Conservation (phyloP, 1,140 invertebrate species). For the Chironomus tepperi region DNA sequence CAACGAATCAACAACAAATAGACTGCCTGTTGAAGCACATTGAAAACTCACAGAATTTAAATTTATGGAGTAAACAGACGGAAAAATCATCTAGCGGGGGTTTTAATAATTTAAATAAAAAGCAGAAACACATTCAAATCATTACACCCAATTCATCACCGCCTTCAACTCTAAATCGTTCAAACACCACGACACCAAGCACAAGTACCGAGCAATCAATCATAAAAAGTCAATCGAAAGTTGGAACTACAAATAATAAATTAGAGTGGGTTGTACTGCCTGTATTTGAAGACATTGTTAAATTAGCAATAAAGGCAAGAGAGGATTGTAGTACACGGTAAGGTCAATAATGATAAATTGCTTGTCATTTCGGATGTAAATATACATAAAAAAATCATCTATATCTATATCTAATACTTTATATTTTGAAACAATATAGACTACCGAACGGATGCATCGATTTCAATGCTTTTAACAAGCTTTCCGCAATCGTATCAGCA, state of each 20-base stretch:
- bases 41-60: constrained; percentile 27
- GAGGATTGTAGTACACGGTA: constrained; percentile 38
- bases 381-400: constrained; percentile 22
- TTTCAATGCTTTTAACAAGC: constrained; percentile 38
- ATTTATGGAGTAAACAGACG: constrained; percentile 39
- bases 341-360: constrained; percentile 27
- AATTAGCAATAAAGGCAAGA: constrained; percentile 37
- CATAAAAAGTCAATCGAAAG: constrained; percentile 10
- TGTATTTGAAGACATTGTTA: constrained; percentile 40
- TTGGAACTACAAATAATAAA: constrained; percentile 26
- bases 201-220: neutral
- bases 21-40: constrained; percentile 39
- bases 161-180: constrained; percentile 25
- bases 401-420: too few relatives aligned
- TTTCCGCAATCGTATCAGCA: constrained; percentile 38
- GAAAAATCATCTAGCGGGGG: neutral
- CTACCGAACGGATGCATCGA: constrained; percentile 40
- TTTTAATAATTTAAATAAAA: neutral
- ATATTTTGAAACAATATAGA: constrained; percentile 28
- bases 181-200: constrained; percentile 1
- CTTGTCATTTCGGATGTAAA: neutral
- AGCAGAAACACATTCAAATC: constrained; percentile 25
- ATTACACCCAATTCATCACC: constrained; percentile 27
- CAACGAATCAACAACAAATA: constrained; percentile 38
- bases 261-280: constrained; percentile 40